Conservation (phyloP, 2,888 invertebrate genomes). For the Drosophila anomelani region DNA sequence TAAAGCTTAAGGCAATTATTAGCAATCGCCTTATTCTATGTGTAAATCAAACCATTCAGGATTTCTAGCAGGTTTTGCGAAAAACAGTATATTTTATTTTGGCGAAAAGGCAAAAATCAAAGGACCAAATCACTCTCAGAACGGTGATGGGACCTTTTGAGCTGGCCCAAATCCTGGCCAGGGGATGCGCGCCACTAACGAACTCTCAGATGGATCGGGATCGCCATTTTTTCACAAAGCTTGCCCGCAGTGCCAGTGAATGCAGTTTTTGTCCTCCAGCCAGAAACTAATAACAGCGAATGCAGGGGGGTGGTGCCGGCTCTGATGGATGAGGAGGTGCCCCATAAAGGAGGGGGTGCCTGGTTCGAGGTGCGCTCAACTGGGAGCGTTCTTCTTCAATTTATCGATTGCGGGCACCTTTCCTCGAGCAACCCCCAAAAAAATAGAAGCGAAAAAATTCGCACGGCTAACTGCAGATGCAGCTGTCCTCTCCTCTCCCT, state of each 20-base stretch:
- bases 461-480: slow-evolving; percentile 43
- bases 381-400: slow-evolving; percentile 33
- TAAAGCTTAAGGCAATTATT: background rate
- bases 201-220: slow-evolving; percentile 35
- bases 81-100: background rate
- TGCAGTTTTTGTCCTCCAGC: slow-evolving; percentile 60
- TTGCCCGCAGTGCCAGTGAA: slow-evolving; percentile 30
- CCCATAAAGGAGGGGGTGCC: background rate
- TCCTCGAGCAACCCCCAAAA: slow-evolving; percentile 11
- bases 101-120: background rate
- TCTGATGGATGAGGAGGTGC: slow-evolving; percentile 25
- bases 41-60: background rate
- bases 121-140: slow-evolving; percentile 6
- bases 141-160: slow-evolving; percentile 22
- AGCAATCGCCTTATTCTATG: background rate
- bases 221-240: slow-evolving; percentile 64
- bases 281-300: slow-evolving; percentile 53
- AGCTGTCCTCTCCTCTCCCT: slow-evolving; percentile 3
- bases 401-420: slow-evolving; percentile 37
- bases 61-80: background rate
- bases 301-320: slow-evolving; percentile 7
- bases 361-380: slow-evolving; percentile 20
- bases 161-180: slow-evolving; percentile 47
- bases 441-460: slow-evolving; percentile 17
- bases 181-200: slow-evolving; percentile 48